phyloP scores from a whole-genome alignment of 2,797 vertebrate species.

The Danio choprae region DNA sequence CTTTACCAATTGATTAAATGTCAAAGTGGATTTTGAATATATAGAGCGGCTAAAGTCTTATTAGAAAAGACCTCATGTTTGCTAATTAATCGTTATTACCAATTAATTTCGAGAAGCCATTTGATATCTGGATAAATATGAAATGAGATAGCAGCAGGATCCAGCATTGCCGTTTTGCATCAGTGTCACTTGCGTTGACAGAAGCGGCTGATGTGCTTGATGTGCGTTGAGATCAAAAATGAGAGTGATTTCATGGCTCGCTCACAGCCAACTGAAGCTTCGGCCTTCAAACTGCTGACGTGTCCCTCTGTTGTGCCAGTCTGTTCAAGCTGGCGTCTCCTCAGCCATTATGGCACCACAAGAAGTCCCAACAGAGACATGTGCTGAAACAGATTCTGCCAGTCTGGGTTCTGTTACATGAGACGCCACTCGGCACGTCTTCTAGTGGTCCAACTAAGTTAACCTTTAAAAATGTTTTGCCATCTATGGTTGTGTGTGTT shows the following conservation, averaged over 20 bases:
- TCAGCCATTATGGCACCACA: conserved; percentile 34
- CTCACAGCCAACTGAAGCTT: conserved; percentile 22
- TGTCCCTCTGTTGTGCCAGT: conserved; percentile 22
- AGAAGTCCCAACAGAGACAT: conserved; percentile 43
- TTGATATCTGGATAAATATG: conserved; percentile 12
- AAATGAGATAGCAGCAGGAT: background rate
- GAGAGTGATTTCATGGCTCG: conserved; percentile 13
- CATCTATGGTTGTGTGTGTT: background rate
- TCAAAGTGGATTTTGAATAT: conserved; percentile 8
- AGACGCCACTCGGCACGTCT: conserved; percentile 3
- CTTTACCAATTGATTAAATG: background rate
- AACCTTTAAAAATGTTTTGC: background rate
- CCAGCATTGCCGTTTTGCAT: conserved; percentile 16
- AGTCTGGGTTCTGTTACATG: conserved; percentile 33
- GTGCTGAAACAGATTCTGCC: conserved; percentile 37
- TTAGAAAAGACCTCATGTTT: conserved; percentile 11
- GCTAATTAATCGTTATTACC: conserved; percentile 1
- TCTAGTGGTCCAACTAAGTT: background rate
- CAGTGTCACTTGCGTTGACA: conserved; percentile 24
- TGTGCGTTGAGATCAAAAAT: conserved; percentile 26
- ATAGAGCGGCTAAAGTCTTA: background rate
- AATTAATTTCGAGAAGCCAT: conserved; percentile 7
- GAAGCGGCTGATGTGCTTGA: conserved; percentile 35
- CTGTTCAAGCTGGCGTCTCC: conserved; percentile 23
- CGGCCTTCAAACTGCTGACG: conserved; percentile 15